Base-by-base conservation (phyloP, 2,797 vertebrate genomes). In the Lycodopsis pacificus region DNA sequence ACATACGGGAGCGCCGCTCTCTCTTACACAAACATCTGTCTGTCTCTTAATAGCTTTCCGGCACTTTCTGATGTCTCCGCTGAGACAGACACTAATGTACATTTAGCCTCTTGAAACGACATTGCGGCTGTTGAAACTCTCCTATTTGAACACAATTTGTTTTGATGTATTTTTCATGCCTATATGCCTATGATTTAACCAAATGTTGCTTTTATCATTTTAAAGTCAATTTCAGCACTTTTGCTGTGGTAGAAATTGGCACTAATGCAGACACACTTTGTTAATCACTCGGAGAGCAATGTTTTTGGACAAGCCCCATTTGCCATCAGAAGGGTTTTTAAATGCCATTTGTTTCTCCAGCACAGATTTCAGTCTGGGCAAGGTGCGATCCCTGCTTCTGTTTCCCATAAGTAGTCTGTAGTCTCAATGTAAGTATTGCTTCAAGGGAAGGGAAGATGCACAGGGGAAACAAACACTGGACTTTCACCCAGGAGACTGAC, bases 1-100 rank as follows among this genome's bases (percentile, higher is more conserved):
- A 77, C 70, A 54, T 14, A 49, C 63, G 51, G 51, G 36, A 72
- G 48, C 54, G 27, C 53, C 44, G 7, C 68, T 68, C 58, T 62
- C 12, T 57, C 56, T 64, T 61, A 57, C 65, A 76, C 56, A 68
- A 71, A 84, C 76, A 76, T 71, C 42, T 58, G 51, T 65, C 48
- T 54, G 38, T 7, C 42, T 69, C 59, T 74, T 20, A 38, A 48
- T 32, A 20, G 71, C 77, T 76, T 34, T n/a, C 32, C n/a, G 76
- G 64, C 68, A 40, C 62, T 69, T 64, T 72, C 69, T 66, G 30
- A 57, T 53, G 36, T 65, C 53, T 67, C 61, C 17, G 1, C 48
- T 9, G 59, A 77, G 51, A 73, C 42, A 59, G 46, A 51, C 54
- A 38, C 59, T 46, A 9, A 20, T 61, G 51, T 27, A 44, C 64